Percentiles rank a stretch among this genome's conserved stretches.
Conservation (phyloP, 53 echinoderm and acorn worm genomes). For the Zoroaster sp. region DNA sequence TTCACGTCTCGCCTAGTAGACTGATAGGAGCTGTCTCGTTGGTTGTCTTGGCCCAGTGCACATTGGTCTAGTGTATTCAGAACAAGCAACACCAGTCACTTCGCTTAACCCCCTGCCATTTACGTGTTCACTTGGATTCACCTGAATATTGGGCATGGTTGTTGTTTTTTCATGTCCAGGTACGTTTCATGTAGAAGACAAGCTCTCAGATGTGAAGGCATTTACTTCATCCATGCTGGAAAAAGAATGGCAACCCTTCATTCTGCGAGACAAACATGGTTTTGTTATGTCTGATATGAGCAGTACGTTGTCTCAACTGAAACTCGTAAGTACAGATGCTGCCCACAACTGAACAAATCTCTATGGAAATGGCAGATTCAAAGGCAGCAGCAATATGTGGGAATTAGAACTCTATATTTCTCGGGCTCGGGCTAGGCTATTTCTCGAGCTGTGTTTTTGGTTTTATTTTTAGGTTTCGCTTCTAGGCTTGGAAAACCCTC, state of each 20-base stretch:
- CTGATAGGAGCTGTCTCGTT: no score
- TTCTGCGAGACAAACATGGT: conserved; percentile 68
- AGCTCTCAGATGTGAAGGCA: conserved; percentile 70
- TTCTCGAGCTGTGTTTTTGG: no score
- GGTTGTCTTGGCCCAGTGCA: no score
- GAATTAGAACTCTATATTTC: no score
- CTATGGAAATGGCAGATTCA: not conserved
- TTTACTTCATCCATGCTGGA: conserved; percentile 77
- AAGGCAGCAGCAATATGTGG: not conserved
- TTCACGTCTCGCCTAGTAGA: no score
- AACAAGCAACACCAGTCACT: no score
- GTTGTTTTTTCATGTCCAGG: conserved; percentile 72
- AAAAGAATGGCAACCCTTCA: conserved; percentile 96
- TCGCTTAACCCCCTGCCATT: no score
- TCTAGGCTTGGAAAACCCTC: not conserved
- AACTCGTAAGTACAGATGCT: conserved; percentile 81
- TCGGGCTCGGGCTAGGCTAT: no score
- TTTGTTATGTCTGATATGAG: conserved; percentile 67
- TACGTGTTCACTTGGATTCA: no score
- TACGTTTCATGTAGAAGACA: conserved; percentile 82
- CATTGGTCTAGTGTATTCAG: no score
- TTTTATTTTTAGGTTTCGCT: not conserved
- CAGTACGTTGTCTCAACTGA: conserved; percentile 61
- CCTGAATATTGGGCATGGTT: no score
- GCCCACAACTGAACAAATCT: not conserved